phyloP scores from a whole-genome alignment of 2,113 vertebrate genomes.

The Oryctolagus cuniculus region DNA sequence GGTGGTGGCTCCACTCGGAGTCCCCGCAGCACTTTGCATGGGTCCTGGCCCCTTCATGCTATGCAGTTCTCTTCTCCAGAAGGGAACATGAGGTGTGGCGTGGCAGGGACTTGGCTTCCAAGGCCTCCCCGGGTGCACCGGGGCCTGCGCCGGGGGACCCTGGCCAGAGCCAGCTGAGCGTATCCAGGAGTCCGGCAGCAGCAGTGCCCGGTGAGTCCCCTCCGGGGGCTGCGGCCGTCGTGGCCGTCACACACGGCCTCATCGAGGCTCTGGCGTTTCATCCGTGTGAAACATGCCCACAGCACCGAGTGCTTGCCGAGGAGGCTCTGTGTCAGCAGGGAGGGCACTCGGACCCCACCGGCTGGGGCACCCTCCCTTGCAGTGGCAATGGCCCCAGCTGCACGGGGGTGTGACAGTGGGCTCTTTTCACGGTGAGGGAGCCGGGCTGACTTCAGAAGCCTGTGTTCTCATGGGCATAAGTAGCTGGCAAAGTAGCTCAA shows the following conservation, averaged over 20 bases:
- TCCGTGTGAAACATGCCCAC: too few relatives aligned
- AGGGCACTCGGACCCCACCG: neutral
- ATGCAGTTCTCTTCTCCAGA: too few relatives aligned
- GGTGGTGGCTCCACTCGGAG: neutral
- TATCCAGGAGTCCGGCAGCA: neutral
- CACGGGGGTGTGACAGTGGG: neutral
- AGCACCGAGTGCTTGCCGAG: too few relatives aligned
- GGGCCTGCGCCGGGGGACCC: accelerated
- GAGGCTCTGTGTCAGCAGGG: too few relatives aligned
- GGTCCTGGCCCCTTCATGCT: neutral
- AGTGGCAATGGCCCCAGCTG: neutral
- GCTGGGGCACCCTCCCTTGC: neutral
- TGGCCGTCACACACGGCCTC: too few relatives aligned
- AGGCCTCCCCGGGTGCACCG: neutral
- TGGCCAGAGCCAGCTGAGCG: accelerated
- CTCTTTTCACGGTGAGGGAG: neutral
- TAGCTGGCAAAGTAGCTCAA: slow-evolving; percentile 79
- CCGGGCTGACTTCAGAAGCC: slow-evolving; percentile 68
- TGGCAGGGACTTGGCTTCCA: neutral
- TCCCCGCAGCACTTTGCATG: neutral
- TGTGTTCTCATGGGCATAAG: slow-evolving; percentile 78
- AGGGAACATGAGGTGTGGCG: neutral
- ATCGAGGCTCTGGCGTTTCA: too few relatives aligned
- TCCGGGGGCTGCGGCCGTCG: too few relatives aligned
- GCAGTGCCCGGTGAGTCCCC: neutral